Percentiles rank a stretch among this genome's conserved stretches.
phyloP scores from a whole-genome alignment of 2,888 invertebrate species.

The Scaptomyza polygonia region DNA sequence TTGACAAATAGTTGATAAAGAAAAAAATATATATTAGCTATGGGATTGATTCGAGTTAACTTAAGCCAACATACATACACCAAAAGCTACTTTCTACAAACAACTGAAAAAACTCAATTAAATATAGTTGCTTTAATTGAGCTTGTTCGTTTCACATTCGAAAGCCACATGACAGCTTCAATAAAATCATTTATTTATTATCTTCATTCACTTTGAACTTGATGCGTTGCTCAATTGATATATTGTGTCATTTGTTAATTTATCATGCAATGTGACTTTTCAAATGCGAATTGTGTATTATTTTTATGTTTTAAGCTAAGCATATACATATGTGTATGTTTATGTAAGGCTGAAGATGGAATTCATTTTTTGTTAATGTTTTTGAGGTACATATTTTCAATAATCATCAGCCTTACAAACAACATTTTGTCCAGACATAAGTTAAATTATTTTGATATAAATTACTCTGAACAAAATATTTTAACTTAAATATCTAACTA shows the following conservation, averaged over 20 bases:
- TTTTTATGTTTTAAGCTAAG: slow-evolving; percentile 14
- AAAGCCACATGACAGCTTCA: slow-evolving; percentile 55
- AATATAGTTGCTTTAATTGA: slow-evolving; percentile 46
- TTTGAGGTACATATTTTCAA: not conserved
- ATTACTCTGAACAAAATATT: slow-evolving; percentile 32
- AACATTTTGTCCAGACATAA: slow-evolving; percentile 22
- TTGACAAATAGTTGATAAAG: slow-evolving; percentile 19
- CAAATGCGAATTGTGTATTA: slow-evolving; percentile 33
- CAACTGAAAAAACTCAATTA: slow-evolving; percentile 44
- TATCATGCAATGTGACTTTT: slow-evolving; percentile 63
- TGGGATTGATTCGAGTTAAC: not conserved
- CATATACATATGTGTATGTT: slow-evolving; percentile 16
- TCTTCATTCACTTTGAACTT: slow-evolving; percentile 24
- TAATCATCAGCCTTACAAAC: slow-evolving; percentile 28
- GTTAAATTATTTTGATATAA: slow-evolving; percentile 1
- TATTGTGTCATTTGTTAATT: slow-evolving; percentile 34
- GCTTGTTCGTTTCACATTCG: slow-evolving; percentile 36
- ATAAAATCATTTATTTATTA: slow-evolving; percentile 11
- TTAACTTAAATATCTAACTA: slow-evolving; percentile 52
- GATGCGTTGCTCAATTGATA: slow-evolving; percentile 15
- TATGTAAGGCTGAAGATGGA: slow-evolving; percentile 26
- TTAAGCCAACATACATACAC: slow-evolving; percentile 24
- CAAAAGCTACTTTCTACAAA: slow-evolving; percentile 35
- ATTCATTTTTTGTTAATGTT: not conserved
- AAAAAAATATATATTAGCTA: slow-evolving; percentile 45